Percentiles rank a stretch among this genome's conserved stretches.
Conservation (phyloP, 2,888 invertebrate genomes). For the Protophormia terraenovae region DNA sequence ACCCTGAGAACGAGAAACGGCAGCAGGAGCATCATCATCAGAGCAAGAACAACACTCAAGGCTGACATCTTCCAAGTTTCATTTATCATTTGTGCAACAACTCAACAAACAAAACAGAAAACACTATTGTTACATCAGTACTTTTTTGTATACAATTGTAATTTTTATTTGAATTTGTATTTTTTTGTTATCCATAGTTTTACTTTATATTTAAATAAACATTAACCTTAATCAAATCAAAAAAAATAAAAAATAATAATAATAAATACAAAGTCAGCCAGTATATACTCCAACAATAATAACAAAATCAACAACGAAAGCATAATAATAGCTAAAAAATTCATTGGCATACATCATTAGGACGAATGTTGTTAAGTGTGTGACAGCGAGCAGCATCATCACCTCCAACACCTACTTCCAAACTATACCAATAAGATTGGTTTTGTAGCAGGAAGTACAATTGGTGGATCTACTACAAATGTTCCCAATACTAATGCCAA, state of each 20-base stretch:
- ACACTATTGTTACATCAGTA: slow-evolving; percentile 14
- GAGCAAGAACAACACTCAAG: slow-evolving; percentile 47
- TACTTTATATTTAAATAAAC: slow-evolving; percentile 72
- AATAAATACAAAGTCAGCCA: neutral
- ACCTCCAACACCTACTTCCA: slow-evolving; percentile 28
- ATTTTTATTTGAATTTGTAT: neutral
- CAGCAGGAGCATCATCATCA: too few relatives aligned
- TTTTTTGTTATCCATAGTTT: neutral
- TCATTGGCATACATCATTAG: slow-evolving; percentile 22
- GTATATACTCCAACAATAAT: too few relatives aligned
- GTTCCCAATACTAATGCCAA: slow-evolving; percentile 74
- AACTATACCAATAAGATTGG: slow-evolving; percentile 64
- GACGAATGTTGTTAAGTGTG: slow-evolving; percentile 52
- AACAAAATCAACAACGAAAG: slow-evolving; percentile 6
- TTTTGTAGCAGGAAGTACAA: slow-evolving; percentile 57
- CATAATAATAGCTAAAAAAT: slow-evolving; percentile 1
- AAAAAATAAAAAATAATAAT: neutral
- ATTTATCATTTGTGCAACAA: slow-evolving; percentile 56
- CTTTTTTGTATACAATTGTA: slow-evolving; percentile 5
- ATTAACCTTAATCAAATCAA: slow-evolving; percentile 74
- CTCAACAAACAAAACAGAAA: neutral
- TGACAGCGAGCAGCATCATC: slow-evolving; percentile 41
- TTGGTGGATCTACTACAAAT: slow-evolving; percentile 72
- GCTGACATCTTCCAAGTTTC: slow-evolving; percentile 41
- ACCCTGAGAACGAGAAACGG: neutral